These are phyloP conservation scores for Gambusia holbrooki DNA, from an alignment of 2,113 vertebrate species.

Conservation along the genomic window DNA sequence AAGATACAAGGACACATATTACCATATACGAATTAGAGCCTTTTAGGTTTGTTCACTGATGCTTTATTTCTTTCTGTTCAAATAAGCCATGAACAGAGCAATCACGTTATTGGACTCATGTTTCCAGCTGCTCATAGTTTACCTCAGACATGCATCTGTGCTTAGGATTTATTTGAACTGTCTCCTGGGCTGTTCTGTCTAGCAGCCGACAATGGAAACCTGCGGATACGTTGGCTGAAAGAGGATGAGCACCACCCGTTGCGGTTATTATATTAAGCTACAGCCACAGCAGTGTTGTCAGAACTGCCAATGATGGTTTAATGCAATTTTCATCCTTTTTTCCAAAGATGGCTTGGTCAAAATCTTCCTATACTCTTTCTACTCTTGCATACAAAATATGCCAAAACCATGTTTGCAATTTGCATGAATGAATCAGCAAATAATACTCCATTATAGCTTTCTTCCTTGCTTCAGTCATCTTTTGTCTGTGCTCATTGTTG, in stretches of 20 bases:
- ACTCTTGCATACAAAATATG: too few species aligned
- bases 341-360: not conserved
- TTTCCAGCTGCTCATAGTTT: conserved; percentile 2
- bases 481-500: conserved; percentile 5
- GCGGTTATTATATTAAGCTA: conserved; percentile 21
- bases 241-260: not conserved
- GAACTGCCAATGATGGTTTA: not conserved
- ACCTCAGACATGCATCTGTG: not conserved
- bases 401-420: not conserved
- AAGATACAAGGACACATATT: not conserved
- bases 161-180: conserved; percentile 31
- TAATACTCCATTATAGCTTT: not conserved
- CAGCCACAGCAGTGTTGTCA: conserved; percentile 25
- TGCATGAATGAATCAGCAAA: not conserved
- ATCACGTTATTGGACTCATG: not conserved
- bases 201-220: conserved; percentile 18
- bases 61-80: not conserved
- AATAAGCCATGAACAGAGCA: not conserved
- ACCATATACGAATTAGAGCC: not conserved
- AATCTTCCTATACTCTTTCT: not conserved
- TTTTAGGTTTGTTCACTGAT: not conserved
- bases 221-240: conserved; percentile 21
- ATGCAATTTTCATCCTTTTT: not conserved
- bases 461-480: not conserved
- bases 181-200: not conserved